These are phyloP conservation scores for Vireo griseus DNA, from an alignment of 2,797 vertebrate genomes.

Conservation along the genomic window DNA sequence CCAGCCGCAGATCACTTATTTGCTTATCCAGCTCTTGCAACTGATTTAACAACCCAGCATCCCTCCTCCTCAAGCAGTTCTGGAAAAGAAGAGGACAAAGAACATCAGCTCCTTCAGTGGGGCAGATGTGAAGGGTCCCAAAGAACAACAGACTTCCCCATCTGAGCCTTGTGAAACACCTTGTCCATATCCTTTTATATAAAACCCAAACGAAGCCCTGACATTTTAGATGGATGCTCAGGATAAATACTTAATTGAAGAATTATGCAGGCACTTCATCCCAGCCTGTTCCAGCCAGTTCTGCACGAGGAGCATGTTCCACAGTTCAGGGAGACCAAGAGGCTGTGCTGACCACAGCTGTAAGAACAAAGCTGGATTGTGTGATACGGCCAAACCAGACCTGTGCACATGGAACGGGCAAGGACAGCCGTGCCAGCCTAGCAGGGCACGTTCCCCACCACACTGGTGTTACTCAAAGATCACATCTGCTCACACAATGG, in stretches of 20 bases:
- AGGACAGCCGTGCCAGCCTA: not conserved
- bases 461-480: not conserved
- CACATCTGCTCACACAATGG: slow-evolving; percentile 45
- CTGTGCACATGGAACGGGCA: not conserved
- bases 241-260: not conserved
- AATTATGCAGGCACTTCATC: not conserved
- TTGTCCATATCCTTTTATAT: not conserved
- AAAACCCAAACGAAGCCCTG: not conserved
- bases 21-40: slow-evolving; percentile 91
- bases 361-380: not conserved
- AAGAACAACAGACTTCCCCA: not conserved
- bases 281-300: not conserved
- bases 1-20: slow-evolving; percentile 89
- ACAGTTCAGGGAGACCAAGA: not conserved
- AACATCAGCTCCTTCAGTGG: not conserved
- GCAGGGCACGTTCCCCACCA: not conserved
- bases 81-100: slow-evolving; percentile 54
- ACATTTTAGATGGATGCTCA: not conserved
- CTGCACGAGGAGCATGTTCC: not conserved
- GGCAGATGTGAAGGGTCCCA: not conserved
- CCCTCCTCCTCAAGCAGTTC: slow-evolving; percentile 89
- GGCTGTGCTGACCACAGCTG: not conserved
- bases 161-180: not conserved
- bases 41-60: slow-evolving; percentile 87
- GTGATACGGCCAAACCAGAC: not conserved